These are phyloP conservation scores for Peromyscus polionotus DNA, from an alignment of 2,113 vertebrate species.

Conservation along the genomic window DNA sequence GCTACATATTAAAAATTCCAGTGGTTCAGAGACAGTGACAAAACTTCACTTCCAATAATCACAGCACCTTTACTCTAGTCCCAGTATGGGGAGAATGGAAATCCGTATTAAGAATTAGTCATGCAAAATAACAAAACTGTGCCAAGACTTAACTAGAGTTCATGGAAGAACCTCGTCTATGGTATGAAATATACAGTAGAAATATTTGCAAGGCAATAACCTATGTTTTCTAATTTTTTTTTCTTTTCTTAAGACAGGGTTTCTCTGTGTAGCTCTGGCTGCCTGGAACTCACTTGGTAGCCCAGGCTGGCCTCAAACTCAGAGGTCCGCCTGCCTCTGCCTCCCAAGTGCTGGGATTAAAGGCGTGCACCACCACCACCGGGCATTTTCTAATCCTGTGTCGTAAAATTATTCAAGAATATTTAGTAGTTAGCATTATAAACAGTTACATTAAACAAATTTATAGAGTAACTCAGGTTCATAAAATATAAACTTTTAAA, in stretches of 20 bases:
- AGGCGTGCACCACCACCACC: not conserved
- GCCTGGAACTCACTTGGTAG: too few species aligned
- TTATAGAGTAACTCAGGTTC: slow-evolving; percentile 16
- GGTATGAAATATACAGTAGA: not conserved
- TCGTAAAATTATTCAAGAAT: slow-evolving; percentile 53
- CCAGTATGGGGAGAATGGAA: not conserved
- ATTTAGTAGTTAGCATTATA: slow-evolving; percentile 41
- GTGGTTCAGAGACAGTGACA: slow-evolving; percentile 46
- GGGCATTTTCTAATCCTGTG: slow-evolving; percentile 7
- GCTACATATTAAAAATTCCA: slow-evolving; percentile 34
- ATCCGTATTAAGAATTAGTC: not conserved
- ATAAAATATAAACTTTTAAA: slow-evolving; percentile 47
- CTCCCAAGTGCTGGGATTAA: not conserved
- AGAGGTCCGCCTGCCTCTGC: not conserved
- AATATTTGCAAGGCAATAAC: not conserved
- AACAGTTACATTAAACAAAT: not conserved
- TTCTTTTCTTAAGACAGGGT: not conserved
- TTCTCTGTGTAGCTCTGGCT: not conserved
- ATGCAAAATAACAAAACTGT: slow-evolving; percentile 42
- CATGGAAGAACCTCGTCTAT: slow-evolving; percentile 27
- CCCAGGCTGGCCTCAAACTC: not conserved
- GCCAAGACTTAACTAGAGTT: not conserved
- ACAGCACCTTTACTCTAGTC: not conserved
- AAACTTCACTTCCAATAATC: slow-evolving; percentile 54
- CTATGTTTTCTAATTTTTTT: not conserved